Base-by-base conservation (phyloP, 2,797 vertebrate species). In the Sebastolobus altivelis region DNA sequence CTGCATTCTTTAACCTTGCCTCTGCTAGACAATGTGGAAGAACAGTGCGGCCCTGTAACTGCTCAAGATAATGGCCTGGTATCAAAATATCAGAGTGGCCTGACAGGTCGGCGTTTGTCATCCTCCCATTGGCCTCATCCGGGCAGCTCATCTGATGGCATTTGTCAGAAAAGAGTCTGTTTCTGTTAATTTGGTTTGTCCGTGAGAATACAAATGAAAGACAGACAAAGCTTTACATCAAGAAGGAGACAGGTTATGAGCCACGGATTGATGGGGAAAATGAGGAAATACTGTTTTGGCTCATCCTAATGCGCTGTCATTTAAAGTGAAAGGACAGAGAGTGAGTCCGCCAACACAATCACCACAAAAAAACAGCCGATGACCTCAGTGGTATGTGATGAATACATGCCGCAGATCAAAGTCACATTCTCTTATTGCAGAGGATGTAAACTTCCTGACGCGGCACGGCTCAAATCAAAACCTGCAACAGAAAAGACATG, bases 381-480 rank as follows among this genome's bases (percentile, higher is more conserved):
- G 52, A 79, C 69, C 60, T 86, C 65, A 27, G 10, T n/a, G 49
- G 56, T 58, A 33, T 65, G 33, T 35, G 61, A 40, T 61, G 37
- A 78, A 83, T 40, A 68, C 33, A 22, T 20, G 33, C 25, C 52
- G 25, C 27, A 82, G 58, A 77, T 90, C 61, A 83, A 68, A 79
- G 76, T 81, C 52, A 59, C 13, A 22, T 55, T 27, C 6, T 59
- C 27, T 80, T 52, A 77, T 81, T 80, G 49, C 9, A 58, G 38
- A 46, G 1, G 61, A 75, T 71, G 60, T 70, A 63, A 76, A 68
- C 29, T 8, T 69, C 54, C 62, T 54, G 59, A 83, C 62, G 31
- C 33, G 63, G 72, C 78, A 33, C 7, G 20, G 27, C 43, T 67
- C n/a, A 69, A 76, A 81, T 81, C 22, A 85, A 89, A 90, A 65